Evolutionary conservation across 1,140 invertebrate genomes (phyloP).

Genomic region (Coelopa frigida): DNA sequence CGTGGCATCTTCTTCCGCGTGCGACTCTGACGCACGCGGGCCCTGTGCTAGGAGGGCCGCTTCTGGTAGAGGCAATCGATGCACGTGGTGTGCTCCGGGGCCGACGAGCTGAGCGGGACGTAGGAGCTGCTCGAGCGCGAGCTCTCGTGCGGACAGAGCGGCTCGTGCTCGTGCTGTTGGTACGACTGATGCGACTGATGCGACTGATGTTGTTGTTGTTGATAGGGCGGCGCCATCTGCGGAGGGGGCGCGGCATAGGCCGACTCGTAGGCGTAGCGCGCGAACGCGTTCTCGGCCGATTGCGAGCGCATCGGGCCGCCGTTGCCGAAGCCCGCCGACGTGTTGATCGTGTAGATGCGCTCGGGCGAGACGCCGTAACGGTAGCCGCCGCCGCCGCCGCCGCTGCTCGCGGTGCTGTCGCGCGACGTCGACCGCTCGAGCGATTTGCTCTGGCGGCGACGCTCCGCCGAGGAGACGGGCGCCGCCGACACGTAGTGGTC

Average conservation of each 20-base stretch:
- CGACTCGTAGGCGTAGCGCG: slow-evolving; percentile 31
- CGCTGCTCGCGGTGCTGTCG: slow-evolving; percentile 36
- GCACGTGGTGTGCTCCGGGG: slow-evolving; percentile 58
- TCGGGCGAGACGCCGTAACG: slow-evolving; percentile 40
- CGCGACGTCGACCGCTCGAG: slow-evolving; percentile 37
- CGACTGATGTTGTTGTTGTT: slow-evolving; percentile 11
- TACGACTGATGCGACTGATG: slow-evolving; percentile 19
- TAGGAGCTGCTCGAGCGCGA: slow-evolving; percentile 43
- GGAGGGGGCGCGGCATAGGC: slow-evolving; percentile 14
- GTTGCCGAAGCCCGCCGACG: slow-evolving; percentile 18
- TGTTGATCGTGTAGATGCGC: slow-evolving; percentile 24
- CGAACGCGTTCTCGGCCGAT: slow-evolving; percentile 41
- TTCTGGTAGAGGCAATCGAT: slow-evolving; percentile 57
- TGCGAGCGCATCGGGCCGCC: slow-evolving; percentile 37
- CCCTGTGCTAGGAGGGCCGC: slow-evolving; percentile 55
- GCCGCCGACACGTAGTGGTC: slow-evolving; percentile 41
- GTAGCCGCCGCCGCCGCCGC: slow-evolving; percentile 34
- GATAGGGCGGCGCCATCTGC: too few species aligned
- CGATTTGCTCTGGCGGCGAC: slow-evolving; percentile 35
- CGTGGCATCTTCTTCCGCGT: slow-evolving; percentile 43
- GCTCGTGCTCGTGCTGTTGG: slow-evolving; percentile 5
- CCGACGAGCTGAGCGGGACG: slow-evolving; percentile 48
- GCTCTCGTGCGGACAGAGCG: slow-evolving; percentile 26
- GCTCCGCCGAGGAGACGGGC: slow-evolving; percentile 12
- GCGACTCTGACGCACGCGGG: slow-evolving; percentile 45